Evolutionary conservation across 2,113 vertebrate species (phyloP).

Genomic region (Zapus hudsonius): DNA sequence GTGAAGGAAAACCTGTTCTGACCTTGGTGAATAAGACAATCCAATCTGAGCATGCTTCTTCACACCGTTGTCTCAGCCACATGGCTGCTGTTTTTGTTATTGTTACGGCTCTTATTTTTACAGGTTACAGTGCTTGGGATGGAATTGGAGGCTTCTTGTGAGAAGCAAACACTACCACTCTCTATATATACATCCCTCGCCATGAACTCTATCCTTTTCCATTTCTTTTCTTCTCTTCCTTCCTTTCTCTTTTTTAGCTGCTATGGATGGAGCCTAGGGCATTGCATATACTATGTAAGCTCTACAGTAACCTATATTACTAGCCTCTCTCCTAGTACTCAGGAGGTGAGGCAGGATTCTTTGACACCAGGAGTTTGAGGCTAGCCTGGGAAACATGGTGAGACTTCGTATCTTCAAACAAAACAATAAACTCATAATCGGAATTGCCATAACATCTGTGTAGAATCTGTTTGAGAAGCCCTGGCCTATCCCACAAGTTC

Average conservation of each 20-base stretch:
- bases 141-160: not conserved
- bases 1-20: not conserved
- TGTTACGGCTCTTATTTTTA: not conserved
- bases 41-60: not conserved
- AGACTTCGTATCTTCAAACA: not conserved
- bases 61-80: not conserved
- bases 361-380: not conserved
- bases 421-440: not conserved
- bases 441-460: not conserved
- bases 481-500: not conserved
- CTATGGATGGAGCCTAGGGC: too few relatives aligned
- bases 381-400: not conserved
- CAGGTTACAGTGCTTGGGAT: not conserved
- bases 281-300: not conserved
- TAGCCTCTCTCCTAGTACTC: not conserved
- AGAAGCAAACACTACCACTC: not conserved
- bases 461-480: not conserved
- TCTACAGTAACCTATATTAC: not conserved
- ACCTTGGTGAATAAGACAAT: not conserved
- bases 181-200: not conserved
- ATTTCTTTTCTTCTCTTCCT: not conserved
- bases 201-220: not conserved
- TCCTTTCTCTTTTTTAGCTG: not conserved
- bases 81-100: not conserved
- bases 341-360: not conserved